phyloP scores from a whole-genome alignment of 2,113 vertebrate genomes.

The Lontra canadensis region DNA sequence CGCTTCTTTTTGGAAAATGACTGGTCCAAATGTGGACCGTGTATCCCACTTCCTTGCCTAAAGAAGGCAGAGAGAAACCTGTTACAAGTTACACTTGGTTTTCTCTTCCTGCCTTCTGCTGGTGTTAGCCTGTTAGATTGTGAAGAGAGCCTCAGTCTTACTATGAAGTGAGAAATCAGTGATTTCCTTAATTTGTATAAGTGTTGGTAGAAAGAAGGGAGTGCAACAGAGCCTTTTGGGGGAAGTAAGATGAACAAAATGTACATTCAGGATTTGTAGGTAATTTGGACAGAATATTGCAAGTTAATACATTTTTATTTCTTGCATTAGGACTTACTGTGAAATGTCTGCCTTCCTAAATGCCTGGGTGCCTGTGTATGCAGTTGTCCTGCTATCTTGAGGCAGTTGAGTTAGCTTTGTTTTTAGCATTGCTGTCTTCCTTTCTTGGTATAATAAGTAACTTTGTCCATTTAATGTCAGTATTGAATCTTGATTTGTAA shows the following conservation, averaged over 20 bases:
- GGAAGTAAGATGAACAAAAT: background rate
- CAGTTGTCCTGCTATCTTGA: background rate
- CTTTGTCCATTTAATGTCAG: background rate
- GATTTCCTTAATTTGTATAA: background rate
- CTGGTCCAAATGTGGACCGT: background rate
- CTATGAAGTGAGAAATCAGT: background rate
- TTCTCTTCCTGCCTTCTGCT: background rate
- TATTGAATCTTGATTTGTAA: background rate
- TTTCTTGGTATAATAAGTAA: background rate
- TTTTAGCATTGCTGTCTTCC: background rate
- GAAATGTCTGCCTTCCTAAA: background rate
- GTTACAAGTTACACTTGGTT: background rate
- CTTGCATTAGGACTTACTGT: background rate
- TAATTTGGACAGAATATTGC: background rate
- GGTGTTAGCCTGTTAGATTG: background rate
- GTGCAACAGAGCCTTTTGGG: background rate
- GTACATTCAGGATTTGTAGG: background rate
- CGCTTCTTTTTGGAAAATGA: background rate
- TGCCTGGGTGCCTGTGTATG: background rate
- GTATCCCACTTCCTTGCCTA: background rate
- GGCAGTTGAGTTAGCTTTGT: background rate
- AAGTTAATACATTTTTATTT: background rate
- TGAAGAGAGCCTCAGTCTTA: background rate
- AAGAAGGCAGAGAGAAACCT: background rate
- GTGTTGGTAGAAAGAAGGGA: background rate